phyloP scores from a whole-genome alignment of 2,113 vertebrate species.

The Callipepla squamata region DNA sequence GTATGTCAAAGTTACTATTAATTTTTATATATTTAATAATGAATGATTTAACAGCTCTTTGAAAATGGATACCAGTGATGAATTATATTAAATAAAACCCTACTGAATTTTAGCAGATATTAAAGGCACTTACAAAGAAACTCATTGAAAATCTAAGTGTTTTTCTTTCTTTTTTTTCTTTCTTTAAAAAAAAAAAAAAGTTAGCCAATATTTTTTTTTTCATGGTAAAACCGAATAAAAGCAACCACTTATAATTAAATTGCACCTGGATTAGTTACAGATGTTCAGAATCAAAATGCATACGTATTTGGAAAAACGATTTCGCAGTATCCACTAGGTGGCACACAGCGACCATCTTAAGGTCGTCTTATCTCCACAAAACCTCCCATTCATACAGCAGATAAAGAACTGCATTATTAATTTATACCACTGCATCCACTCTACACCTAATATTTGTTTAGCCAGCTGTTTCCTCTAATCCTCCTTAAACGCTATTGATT shows the following conservation, averaged over 20 bases:
- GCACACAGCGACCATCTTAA: constrained; percentile 66
- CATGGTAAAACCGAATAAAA: neutral
- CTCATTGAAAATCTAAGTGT: neutral
- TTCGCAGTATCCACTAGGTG: constrained; percentile 75
- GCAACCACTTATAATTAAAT: neutral
- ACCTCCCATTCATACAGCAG: constrained; percentile 78
- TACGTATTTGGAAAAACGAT: neutral
- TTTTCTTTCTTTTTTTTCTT: neutral
- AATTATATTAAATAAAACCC: neutral
- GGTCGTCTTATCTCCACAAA: constrained; percentile 62
- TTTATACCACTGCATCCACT: constrained; percentile 79
- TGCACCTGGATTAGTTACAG: neutral
- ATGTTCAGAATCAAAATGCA: neutral
- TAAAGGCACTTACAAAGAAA: neutral
- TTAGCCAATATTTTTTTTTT: neutral
- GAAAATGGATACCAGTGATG: neutral
- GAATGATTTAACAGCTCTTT: neutral
- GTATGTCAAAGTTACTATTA: neutral
- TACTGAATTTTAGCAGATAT: neutral
- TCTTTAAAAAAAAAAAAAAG: neutral
- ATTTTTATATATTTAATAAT: neutral
- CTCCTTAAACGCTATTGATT: constrained; percentile 80
- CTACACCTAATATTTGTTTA: constrained; percentile 85
- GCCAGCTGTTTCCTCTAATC: constrained; percentile 85
- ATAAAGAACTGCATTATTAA: constrained; percentile 88